These are phyloP conservation scores for Apogon talboti DNA, from an alignment of 2,797 vertebrate species.

Conservation along the genomic window DNA sequence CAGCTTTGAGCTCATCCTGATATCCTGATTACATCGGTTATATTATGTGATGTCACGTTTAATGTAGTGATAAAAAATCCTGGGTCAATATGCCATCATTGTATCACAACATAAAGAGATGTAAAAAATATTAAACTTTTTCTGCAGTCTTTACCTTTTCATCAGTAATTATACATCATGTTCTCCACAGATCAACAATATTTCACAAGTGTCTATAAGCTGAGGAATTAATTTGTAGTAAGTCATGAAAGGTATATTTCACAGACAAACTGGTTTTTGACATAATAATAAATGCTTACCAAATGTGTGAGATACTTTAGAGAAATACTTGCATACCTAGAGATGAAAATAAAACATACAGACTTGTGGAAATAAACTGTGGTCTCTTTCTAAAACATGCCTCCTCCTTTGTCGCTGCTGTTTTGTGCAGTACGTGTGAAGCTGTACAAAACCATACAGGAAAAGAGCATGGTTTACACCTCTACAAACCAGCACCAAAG, in stretches of 20 bases:
- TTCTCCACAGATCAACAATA: slow-evolving; percentile 18
- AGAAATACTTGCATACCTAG: slow-evolving; percentile 44
- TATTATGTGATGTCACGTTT: slow-evolving; percentile 46
- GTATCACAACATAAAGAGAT: slow-evolving; percentile 27
- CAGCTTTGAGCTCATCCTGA: slow-evolving; percentile 56
- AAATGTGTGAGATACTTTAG: slow-evolving; percentile 56
- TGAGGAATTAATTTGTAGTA: slow-evolving; percentile 35
- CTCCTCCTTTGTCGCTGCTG: slow-evolving; percentile 30
- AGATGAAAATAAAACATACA: slow-evolving; percentile 61
- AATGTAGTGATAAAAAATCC: slow-evolving; percentile 15
- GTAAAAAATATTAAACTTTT: slow-evolving; percentile 4
- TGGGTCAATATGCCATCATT: slow-evolving; percentile 22
- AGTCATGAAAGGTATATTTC: slow-evolving; percentile 42
- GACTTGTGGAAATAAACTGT: slow-evolving; percentile 63
- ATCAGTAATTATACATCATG: slow-evolving; percentile 15
- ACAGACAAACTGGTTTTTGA: slow-evolving; percentile 43
- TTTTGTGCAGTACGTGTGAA: slow-evolving; percentile 51
- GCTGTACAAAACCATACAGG: slow-evolving; percentile 48
- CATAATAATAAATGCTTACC: slow-evolving; percentile 50
- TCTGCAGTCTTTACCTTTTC: slow-evolving; percentile 3
- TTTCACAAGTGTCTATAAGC: slow-evolving; percentile 23
- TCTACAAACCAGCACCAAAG: slow-evolving; percentile 79
- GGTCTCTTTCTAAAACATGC: slow-evolving; percentile 59
- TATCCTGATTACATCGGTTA: slow-evolving; percentile 46
- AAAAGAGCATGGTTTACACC: slow-evolving; percentile 72